Evolutionary conservation across 2,888 invertebrate genomes (phyloP).

Genomic region (Mycalesis mineus): DNA sequence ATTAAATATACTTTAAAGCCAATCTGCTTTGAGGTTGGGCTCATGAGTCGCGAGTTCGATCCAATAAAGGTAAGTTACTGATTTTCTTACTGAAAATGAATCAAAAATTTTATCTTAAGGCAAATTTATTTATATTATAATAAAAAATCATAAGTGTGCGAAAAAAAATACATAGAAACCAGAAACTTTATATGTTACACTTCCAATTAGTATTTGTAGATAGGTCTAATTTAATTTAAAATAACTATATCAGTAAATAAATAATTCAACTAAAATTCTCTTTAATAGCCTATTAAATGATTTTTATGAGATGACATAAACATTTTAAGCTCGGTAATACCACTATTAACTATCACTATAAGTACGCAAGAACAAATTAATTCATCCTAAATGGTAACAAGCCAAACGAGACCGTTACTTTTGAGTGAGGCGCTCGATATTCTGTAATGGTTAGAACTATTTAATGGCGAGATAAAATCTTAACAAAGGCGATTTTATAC

Average conservation of each 20-base stretch:
- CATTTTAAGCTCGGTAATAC: neutral
- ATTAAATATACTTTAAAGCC: no score
- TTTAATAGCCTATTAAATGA: neutral
- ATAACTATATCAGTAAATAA: neutral
- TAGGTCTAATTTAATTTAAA: no score
- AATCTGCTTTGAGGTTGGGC: no score
- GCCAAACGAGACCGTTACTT: constrained; percentile 56
- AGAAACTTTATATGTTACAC: no score
- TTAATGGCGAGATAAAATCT: constrained; percentile 77
- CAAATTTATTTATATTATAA: no score
- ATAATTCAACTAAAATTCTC: neutral
- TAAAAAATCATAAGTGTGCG: no score
- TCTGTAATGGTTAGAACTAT: constrained; percentile 75
- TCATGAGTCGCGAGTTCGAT: no score
- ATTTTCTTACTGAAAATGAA: no score
- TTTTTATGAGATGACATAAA: neutral
- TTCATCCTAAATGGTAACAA: constrained; percentile 57
- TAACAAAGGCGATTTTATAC: constrained; percentile 76
- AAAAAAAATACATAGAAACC: no score
- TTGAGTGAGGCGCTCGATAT: constrained; percentile 63
- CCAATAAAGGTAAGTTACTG: no score
- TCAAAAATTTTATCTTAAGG: no score
- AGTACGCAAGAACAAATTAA: constrained; percentile 39
- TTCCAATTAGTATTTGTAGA: no score
- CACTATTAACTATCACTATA: constrained; percentile 2